phyloP scores from a whole-genome alignment of 2,888 invertebrate species.

The Hypomecis punctinalis region DNA sequence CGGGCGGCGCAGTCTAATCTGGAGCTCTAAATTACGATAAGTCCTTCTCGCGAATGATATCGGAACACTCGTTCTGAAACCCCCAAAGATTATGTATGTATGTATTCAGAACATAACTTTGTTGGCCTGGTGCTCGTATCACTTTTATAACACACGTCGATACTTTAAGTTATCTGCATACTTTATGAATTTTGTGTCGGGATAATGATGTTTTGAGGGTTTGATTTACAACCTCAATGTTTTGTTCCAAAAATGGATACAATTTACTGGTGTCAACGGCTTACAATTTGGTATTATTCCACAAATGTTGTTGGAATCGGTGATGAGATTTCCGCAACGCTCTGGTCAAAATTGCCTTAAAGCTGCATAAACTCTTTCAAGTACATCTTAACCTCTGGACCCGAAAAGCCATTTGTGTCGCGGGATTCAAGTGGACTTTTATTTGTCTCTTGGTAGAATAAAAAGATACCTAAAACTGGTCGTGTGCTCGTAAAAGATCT shows the following conservation, averaged over 20 bases:
- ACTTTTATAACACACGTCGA: slow-evolving; percentile 50
- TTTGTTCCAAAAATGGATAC: background rate
- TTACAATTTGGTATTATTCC: background rate
- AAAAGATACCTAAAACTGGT: slow-evolving; percentile 60
- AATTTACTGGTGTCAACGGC: slow-evolving; percentile 7
- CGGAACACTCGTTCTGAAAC: slow-evolving; percentile 77
- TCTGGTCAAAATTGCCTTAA: slow-evolving; percentile 8
- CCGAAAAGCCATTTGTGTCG: slow-evolving; percentile 50
- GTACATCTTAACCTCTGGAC: slow-evolving; percentile 56
- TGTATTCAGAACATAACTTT: slow-evolving; percentile 66
- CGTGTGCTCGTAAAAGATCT: slow-evolving; percentile 64
- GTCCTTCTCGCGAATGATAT: slow-evolving; percentile 76
- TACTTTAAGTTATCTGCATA: slow-evolving; percentile 12
- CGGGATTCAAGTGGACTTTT: slow-evolving; percentile 57
- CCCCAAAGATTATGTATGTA: slow-evolving; percentile 67
- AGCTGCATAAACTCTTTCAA: slow-evolving; percentile 29
- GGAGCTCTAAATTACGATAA: slow-evolving; percentile 83
- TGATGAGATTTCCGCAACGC: background rate
- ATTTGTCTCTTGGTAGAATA: slow-evolving; percentile 57
- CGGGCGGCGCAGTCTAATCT: slow-evolving; percentile 79
- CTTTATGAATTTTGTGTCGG: slow-evolving; percentile 9
- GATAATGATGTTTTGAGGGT: background rate
- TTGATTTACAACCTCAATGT: slow-evolving; percentile 5
- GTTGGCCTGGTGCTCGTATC: slow-evolving; percentile 58
- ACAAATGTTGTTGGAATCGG: background rate